Conservation (phyloP, 2,113 vertebrate species). For the Pedionomus torquatus region DNA sequence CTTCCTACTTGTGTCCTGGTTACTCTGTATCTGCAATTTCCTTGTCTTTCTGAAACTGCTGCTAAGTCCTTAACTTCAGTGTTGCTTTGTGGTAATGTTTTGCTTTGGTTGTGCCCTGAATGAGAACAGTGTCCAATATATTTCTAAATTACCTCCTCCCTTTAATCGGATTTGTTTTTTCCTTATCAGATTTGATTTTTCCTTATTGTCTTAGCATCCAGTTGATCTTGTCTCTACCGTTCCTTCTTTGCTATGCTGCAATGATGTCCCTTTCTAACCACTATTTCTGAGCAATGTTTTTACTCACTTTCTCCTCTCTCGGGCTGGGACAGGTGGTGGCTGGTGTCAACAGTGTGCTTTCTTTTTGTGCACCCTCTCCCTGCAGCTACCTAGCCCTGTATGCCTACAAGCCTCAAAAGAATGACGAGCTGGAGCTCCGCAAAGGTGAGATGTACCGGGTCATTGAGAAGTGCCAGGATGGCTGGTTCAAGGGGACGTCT, state of each 20-base stretch:
- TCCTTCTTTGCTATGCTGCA: background rate
- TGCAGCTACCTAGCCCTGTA: conserved; percentile 91
- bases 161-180: background rate
- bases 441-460: conserved; percentile 99
- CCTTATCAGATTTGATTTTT: background rate
- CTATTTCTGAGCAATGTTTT: background rate
- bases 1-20: background rate
- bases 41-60: background rate
- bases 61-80: background rate
- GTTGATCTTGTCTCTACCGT: background rate
- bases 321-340: background rate
- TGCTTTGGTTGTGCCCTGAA: background rate
- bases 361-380: background rate
- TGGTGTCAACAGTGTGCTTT: background rate
- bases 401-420: conserved; percentile 98
- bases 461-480: conserved; percentile 96
- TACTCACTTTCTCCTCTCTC: background rate
- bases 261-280: background rate
- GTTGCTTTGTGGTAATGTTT: background rate
- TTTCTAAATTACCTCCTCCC: background rate
- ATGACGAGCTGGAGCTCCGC: conserved; percentile 92
- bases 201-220: background rate
- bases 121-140: background rate
- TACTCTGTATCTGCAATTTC: background rate
- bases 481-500: conserved; percentile 98